phyloP scores from a whole-genome alignment of 2,797 vertebrate genomes.

The Galago senegalensis region DNA sequence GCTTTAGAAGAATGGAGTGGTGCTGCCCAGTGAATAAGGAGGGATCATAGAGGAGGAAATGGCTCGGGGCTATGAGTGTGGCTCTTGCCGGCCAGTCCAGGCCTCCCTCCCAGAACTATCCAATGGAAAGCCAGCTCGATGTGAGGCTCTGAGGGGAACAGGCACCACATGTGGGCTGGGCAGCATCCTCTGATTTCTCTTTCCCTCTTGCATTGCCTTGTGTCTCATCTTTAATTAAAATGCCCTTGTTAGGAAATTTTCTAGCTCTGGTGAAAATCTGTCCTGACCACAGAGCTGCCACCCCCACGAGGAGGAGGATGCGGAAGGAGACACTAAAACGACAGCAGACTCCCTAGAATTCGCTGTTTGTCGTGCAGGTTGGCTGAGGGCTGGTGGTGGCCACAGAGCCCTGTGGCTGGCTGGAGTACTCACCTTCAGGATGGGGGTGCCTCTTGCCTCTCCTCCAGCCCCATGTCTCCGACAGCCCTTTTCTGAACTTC shows the following conservation, averaged over 20 bases:
- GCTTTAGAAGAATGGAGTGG: neutral
- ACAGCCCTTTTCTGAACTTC: constrained; percentile 15
- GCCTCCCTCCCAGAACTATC: neutral
- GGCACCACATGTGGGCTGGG: constrained; percentile 46
- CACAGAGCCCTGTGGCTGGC: neutral
- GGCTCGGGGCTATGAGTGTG: neutral
- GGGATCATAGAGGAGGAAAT: neutral
- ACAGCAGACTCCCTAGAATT: neutral
- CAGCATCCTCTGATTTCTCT: constrained; percentile 17
- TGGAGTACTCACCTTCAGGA: neutral
- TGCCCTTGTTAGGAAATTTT: constrained; percentile 67
- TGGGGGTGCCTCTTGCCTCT: neutral
- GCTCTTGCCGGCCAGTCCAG: neutral
- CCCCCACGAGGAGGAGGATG: neutral
- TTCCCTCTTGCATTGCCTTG: neutral
- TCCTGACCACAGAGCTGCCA: constrained; percentile 34
- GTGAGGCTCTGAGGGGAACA: neutral
- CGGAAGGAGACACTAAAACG: neutral
- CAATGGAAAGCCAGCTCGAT: neutral
- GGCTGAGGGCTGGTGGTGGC: neutral
- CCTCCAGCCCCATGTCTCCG: neutral
- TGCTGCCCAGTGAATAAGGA: neutral
- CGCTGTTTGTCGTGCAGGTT: neutral
- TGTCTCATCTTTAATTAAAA: constrained; percentile 77
- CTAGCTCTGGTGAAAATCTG: constrained; percentile 36